Conservation (phyloP, 2,797 vertebrate genomes). For the Pipistrellus pygmaeus region DNA sequence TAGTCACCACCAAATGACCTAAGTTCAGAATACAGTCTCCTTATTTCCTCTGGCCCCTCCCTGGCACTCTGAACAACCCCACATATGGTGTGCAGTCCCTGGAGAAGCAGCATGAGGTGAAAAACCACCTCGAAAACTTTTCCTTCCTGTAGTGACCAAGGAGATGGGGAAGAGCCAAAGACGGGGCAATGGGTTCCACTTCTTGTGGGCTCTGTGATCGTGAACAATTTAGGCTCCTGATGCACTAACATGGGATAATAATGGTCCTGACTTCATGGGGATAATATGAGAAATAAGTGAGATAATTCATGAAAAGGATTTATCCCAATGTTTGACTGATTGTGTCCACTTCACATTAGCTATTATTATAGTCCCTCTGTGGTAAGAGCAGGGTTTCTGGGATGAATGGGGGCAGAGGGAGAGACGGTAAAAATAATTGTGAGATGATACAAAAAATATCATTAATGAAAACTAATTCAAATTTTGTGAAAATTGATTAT, state of each 20-base stretch:
- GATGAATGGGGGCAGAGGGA: neutral
- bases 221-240: neutral
- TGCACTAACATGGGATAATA: neutral
- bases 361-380: neutral
- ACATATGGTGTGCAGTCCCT: neutral
- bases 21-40: neutral
- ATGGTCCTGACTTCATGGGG: neutral
- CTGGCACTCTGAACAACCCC: neutral
- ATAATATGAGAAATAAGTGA: neutral
- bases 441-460: neutral
- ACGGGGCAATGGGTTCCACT: no score
- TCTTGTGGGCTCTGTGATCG: neutral
- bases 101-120: neutral
- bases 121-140: neutral
- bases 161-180: neutral
- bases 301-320: neutral
- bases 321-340: neutral
- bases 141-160: neutral
- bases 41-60: neutral
- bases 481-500: constrained; percentile 36
- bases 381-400: neutral
- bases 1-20: neutral
- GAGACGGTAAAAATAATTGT: neutral
- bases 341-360: neutral
- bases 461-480: constrained; percentile 32